phyloP scores from a whole-genome alignment of 2,113 vertebrate species.

The Chelonoidis abingdonii region DNA sequence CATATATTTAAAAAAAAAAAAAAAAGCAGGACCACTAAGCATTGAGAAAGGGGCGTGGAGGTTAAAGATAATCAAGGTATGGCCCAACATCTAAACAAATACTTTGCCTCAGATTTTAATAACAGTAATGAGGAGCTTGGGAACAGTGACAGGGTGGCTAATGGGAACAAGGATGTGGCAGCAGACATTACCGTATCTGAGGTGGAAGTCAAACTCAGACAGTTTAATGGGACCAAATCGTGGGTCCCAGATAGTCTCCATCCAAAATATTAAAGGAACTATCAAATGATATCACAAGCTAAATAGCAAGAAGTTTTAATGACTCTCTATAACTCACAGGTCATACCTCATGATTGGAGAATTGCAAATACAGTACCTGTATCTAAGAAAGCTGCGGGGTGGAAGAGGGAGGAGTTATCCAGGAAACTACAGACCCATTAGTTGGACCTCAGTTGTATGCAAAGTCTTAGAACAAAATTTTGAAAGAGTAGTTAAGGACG shows the following conservation, averaged over 20 bases:
- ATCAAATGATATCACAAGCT: too few species aligned
- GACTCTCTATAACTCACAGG: neutral
- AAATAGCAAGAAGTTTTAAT: too few species aligned
- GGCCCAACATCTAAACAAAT: neutral
- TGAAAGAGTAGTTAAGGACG: neutral
- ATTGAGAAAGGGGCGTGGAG: neutral
- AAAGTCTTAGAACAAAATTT: neutral
- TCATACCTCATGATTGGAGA: neutral
- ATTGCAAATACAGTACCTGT: neutral
- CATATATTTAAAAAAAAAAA: too few species aligned
- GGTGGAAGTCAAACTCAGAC: too few species aligned
- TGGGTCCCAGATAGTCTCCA: too few species aligned
- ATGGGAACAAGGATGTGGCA: too few species aligned
- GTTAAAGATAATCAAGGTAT: neutral
- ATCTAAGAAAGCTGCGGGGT: neutral
- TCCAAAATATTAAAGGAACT: too few species aligned
- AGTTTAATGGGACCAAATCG: too few species aligned
- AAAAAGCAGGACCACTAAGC: neutral
- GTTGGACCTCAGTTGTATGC: neutral
- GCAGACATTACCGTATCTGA: too few species aligned
- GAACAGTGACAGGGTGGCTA: too few species aligned
- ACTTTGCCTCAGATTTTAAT: too few species aligned
- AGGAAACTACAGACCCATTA: neutral
- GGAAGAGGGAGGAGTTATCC: neutral
- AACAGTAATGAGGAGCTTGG: too few species aligned